Percentiles rank a stretch among this genome's conserved stretches.
phyloP scores from a whole-genome alignment of 2,113 vertebrate species.

The Picathartes gymnocephalus region DNA sequence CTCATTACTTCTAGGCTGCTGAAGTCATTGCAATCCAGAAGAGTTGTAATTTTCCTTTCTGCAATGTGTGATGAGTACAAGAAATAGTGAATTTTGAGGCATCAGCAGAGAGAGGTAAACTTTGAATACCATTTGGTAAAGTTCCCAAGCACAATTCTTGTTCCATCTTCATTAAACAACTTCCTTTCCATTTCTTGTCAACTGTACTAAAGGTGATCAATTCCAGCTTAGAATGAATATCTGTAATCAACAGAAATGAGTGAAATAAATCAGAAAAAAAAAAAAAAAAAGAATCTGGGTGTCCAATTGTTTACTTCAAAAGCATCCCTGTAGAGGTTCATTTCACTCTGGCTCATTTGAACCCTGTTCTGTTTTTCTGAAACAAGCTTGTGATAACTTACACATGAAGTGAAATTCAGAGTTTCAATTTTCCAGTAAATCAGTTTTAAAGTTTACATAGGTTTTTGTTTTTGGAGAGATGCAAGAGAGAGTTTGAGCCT shows the following conservation, averaged over 20 bases:
- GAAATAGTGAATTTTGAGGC: background rate
- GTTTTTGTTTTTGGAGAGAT: background rate
- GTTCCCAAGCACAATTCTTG: background rate
- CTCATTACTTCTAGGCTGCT: background rate
- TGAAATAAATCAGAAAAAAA: background rate
- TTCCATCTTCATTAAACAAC: background rate
- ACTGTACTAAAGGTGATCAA: background rate
- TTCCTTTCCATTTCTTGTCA: background rate
- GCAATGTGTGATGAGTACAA: background rate
- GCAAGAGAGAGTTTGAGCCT: background rate
- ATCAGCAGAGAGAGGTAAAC: background rate
- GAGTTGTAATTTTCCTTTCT: background rate
- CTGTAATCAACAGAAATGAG: background rate
- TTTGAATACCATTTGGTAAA: background rate
- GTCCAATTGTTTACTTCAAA: background rate
- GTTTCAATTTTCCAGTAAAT: background rate
- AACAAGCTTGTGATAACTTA: background rate
- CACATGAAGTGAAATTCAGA: background rate
- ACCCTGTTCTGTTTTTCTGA: background rate
- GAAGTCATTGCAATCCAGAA: background rate
- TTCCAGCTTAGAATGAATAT: background rate
- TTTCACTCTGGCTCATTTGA: background rate
- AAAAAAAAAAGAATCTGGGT: background rate
- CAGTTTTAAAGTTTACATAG: background rate
- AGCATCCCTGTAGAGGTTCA: background rate